Base-by-base conservation (phyloP, 2,888 invertebrate species). In the Lathronympha strigana region DNA sequence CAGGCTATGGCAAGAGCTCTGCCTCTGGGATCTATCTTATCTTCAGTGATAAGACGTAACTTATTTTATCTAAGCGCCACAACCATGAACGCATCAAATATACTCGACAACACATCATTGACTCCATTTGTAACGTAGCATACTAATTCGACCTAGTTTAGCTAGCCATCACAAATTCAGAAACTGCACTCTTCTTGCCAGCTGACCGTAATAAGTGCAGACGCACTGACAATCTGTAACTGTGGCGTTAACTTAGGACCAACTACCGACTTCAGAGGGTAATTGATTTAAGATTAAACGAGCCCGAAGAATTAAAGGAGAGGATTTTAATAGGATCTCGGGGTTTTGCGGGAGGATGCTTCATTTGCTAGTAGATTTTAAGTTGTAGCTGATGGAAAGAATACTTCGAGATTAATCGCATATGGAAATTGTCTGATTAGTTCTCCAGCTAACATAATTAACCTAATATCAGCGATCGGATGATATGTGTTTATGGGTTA, bases 201-300 rank as follows among this genome's bases (percentile, higher is more conserved):
- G 15, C 23, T 54, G 21, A 36, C 51, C 21, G 33, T 53, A 54
- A 38, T 38, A 38, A 54, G 23, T 38, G 38, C 23, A 38, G 36
- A 53, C 38, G 54, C 54, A 38, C 23, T 38, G 5, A 1, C 31
- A 2, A 23, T 36, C 11, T 51, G 36, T 9, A 36, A 53, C 53
- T 23, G 13, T 36, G 21, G n/a, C 13, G 13, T 15, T 36, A 36
- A 21, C 13, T 31, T 23, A 25, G 38, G 8, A 38, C 19, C 15
- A 54, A 54, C 38, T 54, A 38, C 21, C n/a, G 13, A 8, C 33
- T 33, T 33, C 5, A n/a, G 33, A 11, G 33, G 51, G 13, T 51
- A 51, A 53, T 36, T 3, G 21, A 33, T 33, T 53, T n/a, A 51
- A 28, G 31, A 38, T 40, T 19, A 40, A 40, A 40, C 13, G 11